These are phyloP conservation scores for Bradypus variegatus DNA, from an alignment of 2,797 vertebrate genomes.

Conservation along the genomic window DNA sequence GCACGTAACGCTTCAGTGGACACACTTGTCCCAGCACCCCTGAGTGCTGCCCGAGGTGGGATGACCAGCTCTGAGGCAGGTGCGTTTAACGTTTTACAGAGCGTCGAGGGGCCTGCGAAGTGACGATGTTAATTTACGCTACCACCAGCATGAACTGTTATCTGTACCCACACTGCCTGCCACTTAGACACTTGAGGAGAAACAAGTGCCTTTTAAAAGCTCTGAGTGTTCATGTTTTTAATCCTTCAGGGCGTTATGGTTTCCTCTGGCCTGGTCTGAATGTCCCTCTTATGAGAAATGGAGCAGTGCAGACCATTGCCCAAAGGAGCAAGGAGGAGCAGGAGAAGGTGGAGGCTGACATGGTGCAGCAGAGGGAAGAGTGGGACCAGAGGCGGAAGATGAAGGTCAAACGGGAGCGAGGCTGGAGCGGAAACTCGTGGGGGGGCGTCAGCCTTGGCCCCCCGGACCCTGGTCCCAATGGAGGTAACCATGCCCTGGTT, in stretches of 20 bases:
- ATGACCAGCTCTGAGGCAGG: not conserved
- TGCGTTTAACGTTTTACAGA: not conserved
- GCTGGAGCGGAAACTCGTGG: conserved; percentile 90
- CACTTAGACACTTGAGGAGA: not conserved
- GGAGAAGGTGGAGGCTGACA: conserved; percentile 75
- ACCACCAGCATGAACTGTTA: not conserved
- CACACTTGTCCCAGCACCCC: not conserved
- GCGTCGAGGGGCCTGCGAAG: not conserved
- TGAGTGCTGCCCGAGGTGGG: not conserved
- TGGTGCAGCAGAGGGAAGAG: conserved; percentile 80
- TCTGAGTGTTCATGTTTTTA: not conserved
- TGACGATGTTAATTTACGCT: not conserved
- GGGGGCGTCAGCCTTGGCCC: conserved; percentile 87
- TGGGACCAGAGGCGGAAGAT: conserved; percentile 82
- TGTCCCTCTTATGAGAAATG: conserved; percentile 75
- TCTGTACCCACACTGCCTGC: not conserved
- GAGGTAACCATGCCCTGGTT: conserved; percentile 78
- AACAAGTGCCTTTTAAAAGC: not conserved
- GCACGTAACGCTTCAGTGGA: not conserved
- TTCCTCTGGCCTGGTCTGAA: conserved; percentile 96
- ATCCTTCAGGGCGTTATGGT: conserved; percentile 81
- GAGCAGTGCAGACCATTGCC: conserved; percentile 71
- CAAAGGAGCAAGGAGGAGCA: conserved; percentile 78
- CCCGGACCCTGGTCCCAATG: conserved; percentile 88
- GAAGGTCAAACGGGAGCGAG: conserved; percentile 85